phyloP scores from a whole-genome alignment of 2,888 invertebrate species.

The Tetragonisca angustula region DNA sequence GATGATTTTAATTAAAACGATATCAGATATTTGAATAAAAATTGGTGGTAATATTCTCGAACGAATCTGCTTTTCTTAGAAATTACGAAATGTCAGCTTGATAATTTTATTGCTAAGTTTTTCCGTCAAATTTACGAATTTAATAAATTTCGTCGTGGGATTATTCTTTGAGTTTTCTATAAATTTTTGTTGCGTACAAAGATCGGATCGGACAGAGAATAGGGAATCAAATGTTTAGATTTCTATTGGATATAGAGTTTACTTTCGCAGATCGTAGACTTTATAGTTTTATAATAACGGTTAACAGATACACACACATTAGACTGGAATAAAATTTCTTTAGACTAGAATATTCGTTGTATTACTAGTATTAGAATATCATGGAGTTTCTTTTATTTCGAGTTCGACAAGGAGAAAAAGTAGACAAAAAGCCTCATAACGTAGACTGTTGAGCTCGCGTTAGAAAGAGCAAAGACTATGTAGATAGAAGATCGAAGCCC shows the following conservation, averaged over 20 bases:
- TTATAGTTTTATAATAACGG: not conserved
- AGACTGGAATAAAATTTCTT: not conserved
- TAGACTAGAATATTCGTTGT: not conserved
- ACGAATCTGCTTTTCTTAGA: not conserved
- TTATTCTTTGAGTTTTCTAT: too few species aligned
- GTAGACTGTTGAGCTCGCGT: constrained; percentile 34
- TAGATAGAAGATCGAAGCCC: constrained; percentile 37
- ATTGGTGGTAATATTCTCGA: not conserved
- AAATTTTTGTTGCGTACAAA: too few species aligned
- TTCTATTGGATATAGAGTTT: too few species aligned
- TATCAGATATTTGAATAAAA: not conserved
- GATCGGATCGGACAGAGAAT: too few species aligned
- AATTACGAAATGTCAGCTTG: not conserved
- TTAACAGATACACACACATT: not conserved
- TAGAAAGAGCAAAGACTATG: constrained; percentile 47
- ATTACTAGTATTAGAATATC: not conserved
- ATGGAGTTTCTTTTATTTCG: too few species aligned
- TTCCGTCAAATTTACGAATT: not conserved
- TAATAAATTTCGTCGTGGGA: not conserved
- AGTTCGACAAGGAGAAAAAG: too few species aligned
- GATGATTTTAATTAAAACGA: not conserved
- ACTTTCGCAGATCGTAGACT: not conserved
- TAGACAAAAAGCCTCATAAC: not conserved
- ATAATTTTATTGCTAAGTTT: not conserved
- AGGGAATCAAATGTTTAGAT: too few species aligned